phyloP scores from a whole-genome alignment of 30 jellyfish, hydroid and myxozoan genomes.

The Aurelia coerulea region DNA sequence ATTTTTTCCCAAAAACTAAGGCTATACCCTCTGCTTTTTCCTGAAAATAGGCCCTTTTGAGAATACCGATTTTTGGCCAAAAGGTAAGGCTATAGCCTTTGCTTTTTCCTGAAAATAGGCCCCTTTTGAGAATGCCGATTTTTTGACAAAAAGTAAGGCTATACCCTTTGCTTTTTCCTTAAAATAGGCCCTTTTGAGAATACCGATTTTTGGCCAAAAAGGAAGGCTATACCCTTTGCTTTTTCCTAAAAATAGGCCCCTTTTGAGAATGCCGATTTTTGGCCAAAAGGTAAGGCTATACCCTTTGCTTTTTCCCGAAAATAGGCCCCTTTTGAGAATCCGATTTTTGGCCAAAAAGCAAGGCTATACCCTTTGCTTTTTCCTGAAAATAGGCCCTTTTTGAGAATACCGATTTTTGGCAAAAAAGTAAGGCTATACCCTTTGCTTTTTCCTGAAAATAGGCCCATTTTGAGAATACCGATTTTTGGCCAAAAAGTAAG shows the following conservation, averaged over 20 bases:
- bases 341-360: background rate
- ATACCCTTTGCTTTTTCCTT: background rate
- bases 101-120: no score
- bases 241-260: background rate
- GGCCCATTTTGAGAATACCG: no score
- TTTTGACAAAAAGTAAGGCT: background rate
- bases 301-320: background rate
- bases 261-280: background rate
- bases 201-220: background rate
- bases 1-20: no score
- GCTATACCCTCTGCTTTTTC: no score
- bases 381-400: background rate
- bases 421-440: background rate
- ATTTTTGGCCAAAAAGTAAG: background rate
- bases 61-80: no score
- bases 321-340: background rate
- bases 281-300: background rate
- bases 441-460: background rate
- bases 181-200: background rate
- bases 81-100: no score
- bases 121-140: background rate
- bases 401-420: background rate
- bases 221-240: background rate
- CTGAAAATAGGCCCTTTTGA: no score
- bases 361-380: slow-evolving; percentile 4